Base-by-base conservation (phyloP, 2,888 invertebrate species). In the Aethes cnicana region DNA sequence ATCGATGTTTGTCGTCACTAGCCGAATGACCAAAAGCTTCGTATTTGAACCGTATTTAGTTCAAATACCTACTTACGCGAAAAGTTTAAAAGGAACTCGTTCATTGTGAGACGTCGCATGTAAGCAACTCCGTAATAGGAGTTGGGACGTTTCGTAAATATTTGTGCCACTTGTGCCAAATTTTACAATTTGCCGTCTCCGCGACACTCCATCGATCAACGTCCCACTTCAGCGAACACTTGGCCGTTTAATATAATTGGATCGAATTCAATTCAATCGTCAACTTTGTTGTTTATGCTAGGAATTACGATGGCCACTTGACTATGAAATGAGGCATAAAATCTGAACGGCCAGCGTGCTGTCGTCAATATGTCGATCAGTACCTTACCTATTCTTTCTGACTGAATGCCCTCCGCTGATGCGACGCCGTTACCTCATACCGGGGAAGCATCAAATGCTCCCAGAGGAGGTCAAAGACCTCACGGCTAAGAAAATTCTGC, bases 161-260 rank as follows among this genome's bases (percentile, higher is more conserved):
- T 80, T 80, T 78, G 69, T 60, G 58, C 60, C 54, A 72, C n/a
- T n/a, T n/a, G n/a, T n/a, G n/a, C n/a, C n/a, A n/a, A n/a, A 78
- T 73, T 78, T 77, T 71, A 77, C 74, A 78, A 74, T 75, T 77
- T 69, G 65, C 64, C 68, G 59, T 64, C 64, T 44, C 8, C 64
- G 60, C 62, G 67, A 64, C 66, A 64, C 64, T 62, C 67, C 61
- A 81, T 83, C 81, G 66, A 54, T 54, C 54, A 54, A 50, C 6
- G 54, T 54, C 54, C 48, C 56, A 58, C 59, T 55, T 53, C 58
- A 56, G 58, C 67, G 37, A 20, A 28, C 23, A 71, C 64, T 71
- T 71, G 66, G 56, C 21, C 46, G 60, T 57, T 66, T 70, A 71
- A 71, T 68, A 69, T 74, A 64, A 76, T 77, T 73, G 63, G 68